These are phyloP conservation scores for Doris montereyensis DNA, from an alignment of 2,888 invertebrate genomes.

Conservation along the genomic window DNA sequence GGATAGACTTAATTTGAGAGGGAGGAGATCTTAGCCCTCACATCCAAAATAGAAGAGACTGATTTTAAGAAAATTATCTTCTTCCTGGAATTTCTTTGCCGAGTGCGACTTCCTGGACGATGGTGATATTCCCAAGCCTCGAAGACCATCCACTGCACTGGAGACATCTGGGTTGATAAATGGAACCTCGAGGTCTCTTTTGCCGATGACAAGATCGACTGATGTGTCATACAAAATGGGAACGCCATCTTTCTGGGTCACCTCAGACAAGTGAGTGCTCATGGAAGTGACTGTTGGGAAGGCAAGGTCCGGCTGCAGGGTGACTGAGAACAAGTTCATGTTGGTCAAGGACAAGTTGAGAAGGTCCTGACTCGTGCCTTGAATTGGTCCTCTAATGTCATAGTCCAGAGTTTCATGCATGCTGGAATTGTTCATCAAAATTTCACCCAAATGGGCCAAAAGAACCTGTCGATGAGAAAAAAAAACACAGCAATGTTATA, in stretches of 20 bases:
- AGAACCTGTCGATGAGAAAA: conserved; percentile 77
- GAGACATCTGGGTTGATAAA: conserved; percentile 50
- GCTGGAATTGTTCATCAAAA: conserved; percentile 75
- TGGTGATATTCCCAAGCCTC: not conserved
- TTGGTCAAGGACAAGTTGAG: conserved; percentile 82
- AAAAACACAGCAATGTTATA: not conserved
- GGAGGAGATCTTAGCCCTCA: conserved; percentile 87
- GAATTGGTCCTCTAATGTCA: not conserved
- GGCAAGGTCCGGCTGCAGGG: conserved; percentile 73
- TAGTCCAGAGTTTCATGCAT: conserved; percentile 13
- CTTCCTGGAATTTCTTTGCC: too few relatives aligned
- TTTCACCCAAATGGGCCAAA: conserved; percentile 93
- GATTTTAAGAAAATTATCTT: too few relatives aligned
- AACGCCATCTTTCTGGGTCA: conserved; percentile 74
- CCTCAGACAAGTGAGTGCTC: conserved; percentile 39
- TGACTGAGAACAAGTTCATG: conserved; percentile 88
- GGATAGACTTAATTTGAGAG: conserved; percentile 87
- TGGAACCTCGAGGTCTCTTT: conserved; percentile 59
- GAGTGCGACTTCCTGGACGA: not conserved
- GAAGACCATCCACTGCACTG: not conserved
- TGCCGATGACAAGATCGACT: conserved; percentile 80
- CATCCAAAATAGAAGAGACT: conserved; percentile 72
- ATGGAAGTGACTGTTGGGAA: conserved; percentile 31
- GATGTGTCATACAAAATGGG: conserved; percentile 93
- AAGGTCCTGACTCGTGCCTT: conserved; percentile 34